Evolutionary conservation across 2,113 vertebrate genomes (phyloP), one percentile per base, ranked within the genome.

Genomic region (Vireo altiloquus): DNA sequence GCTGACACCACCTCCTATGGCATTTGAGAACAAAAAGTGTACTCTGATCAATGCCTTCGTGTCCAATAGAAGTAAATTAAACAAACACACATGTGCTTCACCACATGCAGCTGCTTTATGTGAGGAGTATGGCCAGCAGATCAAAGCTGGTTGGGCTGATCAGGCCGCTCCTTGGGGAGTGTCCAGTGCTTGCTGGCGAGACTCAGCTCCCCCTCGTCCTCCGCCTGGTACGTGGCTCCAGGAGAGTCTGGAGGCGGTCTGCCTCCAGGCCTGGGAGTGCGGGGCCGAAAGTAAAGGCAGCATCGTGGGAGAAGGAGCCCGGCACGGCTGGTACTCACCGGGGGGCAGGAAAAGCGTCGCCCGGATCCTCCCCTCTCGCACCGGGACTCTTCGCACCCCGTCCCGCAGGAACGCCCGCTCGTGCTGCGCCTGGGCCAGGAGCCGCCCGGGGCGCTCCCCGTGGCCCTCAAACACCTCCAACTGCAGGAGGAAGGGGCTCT

Each of bases 291-390:
- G 28, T 0, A 4, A 13, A 33, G 15, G 22, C 30, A 53, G 33
- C 47, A 9, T 5, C 1, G 5, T 1, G 14, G 9, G 16, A 14
- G 22, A 70, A 33, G 31, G 75, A 87, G 60, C 10, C n/a, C 14
- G 10, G 59, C 21, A 11, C 1, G 9, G 50, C 71, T 30, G 15
- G 47, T 68, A 91, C 89, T 91, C 89, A 91, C 89, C 97, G 1
- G 96, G 93, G 2, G 98, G 97, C 84, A 98, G 85, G 92, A 98
- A 98, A 25, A 98, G 96, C 25, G 96, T 95, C 2, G 54, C 98
- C 28, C 97, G 94, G 69, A 91, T 79, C 39, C 89, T 85, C 6
- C 89, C 89, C 17, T 72, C 37, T 46, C 81, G 65, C 44, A 90
- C 89, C 30, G 89, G 81, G 33, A 84, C 11, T 35, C 88, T 84